These are phyloP conservation scores for Tetraodon nigroviridis DNA, from an alignment of 2,113 vertebrate genomes.

Conservation along the genomic window DNA sequence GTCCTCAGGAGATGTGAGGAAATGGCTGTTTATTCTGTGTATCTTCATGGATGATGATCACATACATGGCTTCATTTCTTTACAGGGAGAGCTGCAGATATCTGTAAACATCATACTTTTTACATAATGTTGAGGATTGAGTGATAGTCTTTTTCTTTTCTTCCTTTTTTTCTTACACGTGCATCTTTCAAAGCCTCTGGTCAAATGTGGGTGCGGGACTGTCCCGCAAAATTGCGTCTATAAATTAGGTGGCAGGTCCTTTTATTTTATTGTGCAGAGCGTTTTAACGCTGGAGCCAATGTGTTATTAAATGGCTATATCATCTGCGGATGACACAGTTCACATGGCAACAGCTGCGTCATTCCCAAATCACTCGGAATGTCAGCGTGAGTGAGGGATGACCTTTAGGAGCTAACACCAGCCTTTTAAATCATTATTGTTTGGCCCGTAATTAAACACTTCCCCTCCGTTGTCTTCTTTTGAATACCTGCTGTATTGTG, in stretches of 20 bases:
- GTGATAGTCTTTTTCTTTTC: background rate
- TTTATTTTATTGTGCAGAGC: conserved; percentile 66
- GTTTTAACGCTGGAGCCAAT: conserved; percentile 62
- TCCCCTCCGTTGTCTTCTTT: conserved; percentile 7
- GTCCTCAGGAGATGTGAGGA: conserved; percentile 8
- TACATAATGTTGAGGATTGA: background rate
- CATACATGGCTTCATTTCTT: no score
- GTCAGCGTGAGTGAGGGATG: conserved; percentile 24
- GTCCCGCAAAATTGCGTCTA: conserved; percentile 62
- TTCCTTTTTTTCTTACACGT: background rate
- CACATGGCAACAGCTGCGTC: conserved; percentile 53
- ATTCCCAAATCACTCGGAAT: conserved; percentile 48
- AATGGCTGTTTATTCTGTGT: conserved; percentile 20
- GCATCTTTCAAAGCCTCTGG: conserved; percentile 29
- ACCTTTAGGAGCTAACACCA: background rate
- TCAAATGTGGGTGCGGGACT: conserved; percentile 56
- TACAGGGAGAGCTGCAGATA: no score
- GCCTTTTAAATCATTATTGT: background rate
- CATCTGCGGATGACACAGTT: conserved; percentile 55
- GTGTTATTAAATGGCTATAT: conserved; percentile 71
- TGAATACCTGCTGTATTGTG: conserved; percentile 6
- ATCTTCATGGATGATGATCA: conserved; percentile 10
- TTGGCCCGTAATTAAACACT: background rate
- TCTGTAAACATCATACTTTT: conserved; percentile 4
- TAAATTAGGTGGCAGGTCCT: conserved; percentile 69